phyloP scores from a whole-genome alignment of 2,113 vertebrate species.

The Centropristis striata region DNA sequence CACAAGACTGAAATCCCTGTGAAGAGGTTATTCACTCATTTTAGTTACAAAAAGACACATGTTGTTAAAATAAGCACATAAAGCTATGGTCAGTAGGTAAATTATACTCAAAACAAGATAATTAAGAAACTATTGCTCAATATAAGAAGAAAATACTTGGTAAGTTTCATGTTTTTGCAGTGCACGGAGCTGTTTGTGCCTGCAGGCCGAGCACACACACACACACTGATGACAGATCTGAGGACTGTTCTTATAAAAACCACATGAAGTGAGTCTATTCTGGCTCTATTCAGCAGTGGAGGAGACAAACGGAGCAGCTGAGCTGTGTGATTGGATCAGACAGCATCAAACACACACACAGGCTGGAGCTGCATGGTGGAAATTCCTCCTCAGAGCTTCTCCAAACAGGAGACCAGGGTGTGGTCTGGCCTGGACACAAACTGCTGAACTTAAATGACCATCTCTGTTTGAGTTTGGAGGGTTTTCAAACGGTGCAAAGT shows the following conservation, averaged over 20 bases:
- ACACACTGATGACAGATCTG: neutral
- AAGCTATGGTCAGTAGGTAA: too few relatives aligned
- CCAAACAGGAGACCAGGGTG: slow-evolving; percentile 52
- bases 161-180: too few relatives aligned
- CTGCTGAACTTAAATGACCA: neutral
- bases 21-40: too few relatives aligned
- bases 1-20: too few relatives aligned
- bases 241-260: neutral
- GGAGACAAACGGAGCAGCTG: neutral
- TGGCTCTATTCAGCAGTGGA: neutral
- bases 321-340: slow-evolving; percentile 16
- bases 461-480: neutral
- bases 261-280: neutral
- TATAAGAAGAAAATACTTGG: too few relatives aligned
- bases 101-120: too few relatives aligned
- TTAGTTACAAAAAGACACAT: too few relatives aligned
- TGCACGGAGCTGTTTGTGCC: too few relatives aligned
- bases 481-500: too few relatives aligned
- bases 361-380: slow-evolving; percentile 19
- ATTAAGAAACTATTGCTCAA: too few relatives aligned
- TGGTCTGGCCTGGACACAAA: too few relatives aligned
- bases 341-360: slow-evolving; percentile 17
- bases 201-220: neutral
- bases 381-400: slow-evolving; percentile 52
- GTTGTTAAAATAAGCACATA: too few relatives aligned